Evolutionary conservation across 2,797 vertebrate species (phyloP), one percentile per base, ranked within the genome.

Genomic region (Characodon lateralis): DNA sequence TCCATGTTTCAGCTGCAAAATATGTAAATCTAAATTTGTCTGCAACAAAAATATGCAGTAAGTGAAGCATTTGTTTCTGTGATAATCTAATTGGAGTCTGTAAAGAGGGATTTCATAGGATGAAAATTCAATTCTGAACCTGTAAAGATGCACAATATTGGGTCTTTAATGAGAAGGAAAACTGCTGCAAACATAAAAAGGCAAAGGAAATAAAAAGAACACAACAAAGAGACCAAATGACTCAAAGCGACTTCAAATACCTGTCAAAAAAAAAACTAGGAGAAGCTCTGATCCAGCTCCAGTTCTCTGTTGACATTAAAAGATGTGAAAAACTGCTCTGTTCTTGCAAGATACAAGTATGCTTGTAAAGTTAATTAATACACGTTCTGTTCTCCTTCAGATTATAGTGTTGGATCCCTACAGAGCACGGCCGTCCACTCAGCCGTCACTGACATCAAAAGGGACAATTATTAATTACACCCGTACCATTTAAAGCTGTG

Each of bases 351-450:
- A 69, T 69, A 43, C n/a, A 39, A 4, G 20, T 68, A 22, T 68
- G 39, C 41, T 26, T 69, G 61, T 41, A 66, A 68, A 43, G 39
- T 68, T 46, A 68, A 68, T 68, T 68, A 51, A 59, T 72, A 58
- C 83, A 73, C 82, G 41, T 46, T 46, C 39, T 77, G 79, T 78
- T 86, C 73, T 46, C 65, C 41, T 69, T 69, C 66, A 46, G 66
- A 69, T 69, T 46, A 46, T 5, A 69, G 58, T 14, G 58, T 9
- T 10, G 58, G 28, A 26, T 28, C 58, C 6, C 58, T 13, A 26
- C 58, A 59, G 55, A 59, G n/a, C 41, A 16, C 1, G 41, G 41
- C 66, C 24, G 66, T 2, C 1, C 39, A 13, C 12, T 68, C 35
- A 43, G 65, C 20, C 5, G 20, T 43, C 39, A n/a, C 66, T 16